phyloP scores from a whole-genome alignment of 35 echinoderm and acorn worm genomes.

The Ptychodera flava region DNA sequence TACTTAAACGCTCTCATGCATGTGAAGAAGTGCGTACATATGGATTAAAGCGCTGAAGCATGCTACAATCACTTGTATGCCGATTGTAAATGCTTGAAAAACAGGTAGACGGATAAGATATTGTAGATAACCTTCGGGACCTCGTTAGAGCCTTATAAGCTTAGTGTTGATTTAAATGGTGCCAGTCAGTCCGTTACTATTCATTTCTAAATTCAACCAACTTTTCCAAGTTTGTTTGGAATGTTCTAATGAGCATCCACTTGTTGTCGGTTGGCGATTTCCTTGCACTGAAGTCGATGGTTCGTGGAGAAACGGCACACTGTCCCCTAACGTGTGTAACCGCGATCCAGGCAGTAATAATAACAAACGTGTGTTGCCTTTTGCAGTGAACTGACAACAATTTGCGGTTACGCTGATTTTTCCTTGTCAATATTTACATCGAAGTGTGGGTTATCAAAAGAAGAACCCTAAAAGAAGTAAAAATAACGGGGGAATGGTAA shows the following conservation, averaged over 20 bases:
- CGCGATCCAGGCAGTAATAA: too few species aligned
- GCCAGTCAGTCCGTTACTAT: neutral
- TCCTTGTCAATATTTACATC: too few species aligned
- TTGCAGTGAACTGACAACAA: too few species aligned
- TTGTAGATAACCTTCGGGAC: neutral
- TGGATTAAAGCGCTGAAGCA: neutral
- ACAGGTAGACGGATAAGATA: neutral
- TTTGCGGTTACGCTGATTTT: too few species aligned
- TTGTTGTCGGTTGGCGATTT: too few species aligned
- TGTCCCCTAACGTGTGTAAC: too few species aligned
- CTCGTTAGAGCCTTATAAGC: neutral
- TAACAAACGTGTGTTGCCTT: too few species aligned
- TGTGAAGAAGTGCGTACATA: neutral
- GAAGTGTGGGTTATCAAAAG: too few species aligned
- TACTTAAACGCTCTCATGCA: neutral
- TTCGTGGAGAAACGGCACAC: too few species aligned
- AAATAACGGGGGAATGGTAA: too few species aligned
- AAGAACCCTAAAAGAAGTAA: too few species aligned
- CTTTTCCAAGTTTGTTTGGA: slow-evolving; percentile 1
- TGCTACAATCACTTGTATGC: neutral
- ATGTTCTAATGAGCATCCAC: neutral
- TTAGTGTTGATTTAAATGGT: slow-evolving; percentile 2
- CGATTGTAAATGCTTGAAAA: neutral
- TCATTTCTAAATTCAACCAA: neutral
- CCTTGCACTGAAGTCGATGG: too few species aligned